Percentiles rank a stretch among this genome's conserved stretches.
These are phyloP conservation scores for Tursiops truncatus DNA, from an alignment of 2,113 vertebrate species.

Conservation along the genomic window DNA sequence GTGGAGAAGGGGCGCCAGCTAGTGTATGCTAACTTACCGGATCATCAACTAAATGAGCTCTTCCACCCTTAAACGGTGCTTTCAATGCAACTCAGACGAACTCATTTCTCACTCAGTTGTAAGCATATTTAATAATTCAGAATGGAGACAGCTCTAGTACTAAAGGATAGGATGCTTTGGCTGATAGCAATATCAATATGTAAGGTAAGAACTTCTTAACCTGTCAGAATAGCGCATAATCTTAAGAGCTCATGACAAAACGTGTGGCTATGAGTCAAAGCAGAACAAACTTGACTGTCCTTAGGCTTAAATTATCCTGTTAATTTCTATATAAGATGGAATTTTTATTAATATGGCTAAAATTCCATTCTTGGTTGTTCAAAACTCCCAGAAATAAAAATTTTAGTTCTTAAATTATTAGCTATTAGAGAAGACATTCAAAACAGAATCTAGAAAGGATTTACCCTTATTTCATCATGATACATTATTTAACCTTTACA, in stretches of 20 bases:
- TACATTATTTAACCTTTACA: background rate
- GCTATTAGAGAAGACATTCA: background rate
- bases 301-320: background rate
- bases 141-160: background rate
- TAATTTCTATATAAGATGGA: background rate
- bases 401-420: background rate
- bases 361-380: background rate
- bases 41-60: background rate
- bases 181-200: background rate
- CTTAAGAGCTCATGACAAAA: background rate
- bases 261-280: background rate
- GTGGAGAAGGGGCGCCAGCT: background rate
- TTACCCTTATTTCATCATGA: background rate
- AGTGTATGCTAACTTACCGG: background rate
- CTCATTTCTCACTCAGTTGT: background rate
- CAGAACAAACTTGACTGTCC: background rate
- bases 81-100: background rate
- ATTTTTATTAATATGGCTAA: background rate
- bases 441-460: background rate
- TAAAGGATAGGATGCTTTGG: background rate
- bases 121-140: constrained; percentile 28
- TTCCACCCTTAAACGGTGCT: background rate
- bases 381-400: background rate
- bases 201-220: background rate
- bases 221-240: background rate